These are phyloP conservation scores for Nomada ruficornis DNA, from an alignment of 2,888 invertebrate genomes.

Conservation along the genomic window DNA sequence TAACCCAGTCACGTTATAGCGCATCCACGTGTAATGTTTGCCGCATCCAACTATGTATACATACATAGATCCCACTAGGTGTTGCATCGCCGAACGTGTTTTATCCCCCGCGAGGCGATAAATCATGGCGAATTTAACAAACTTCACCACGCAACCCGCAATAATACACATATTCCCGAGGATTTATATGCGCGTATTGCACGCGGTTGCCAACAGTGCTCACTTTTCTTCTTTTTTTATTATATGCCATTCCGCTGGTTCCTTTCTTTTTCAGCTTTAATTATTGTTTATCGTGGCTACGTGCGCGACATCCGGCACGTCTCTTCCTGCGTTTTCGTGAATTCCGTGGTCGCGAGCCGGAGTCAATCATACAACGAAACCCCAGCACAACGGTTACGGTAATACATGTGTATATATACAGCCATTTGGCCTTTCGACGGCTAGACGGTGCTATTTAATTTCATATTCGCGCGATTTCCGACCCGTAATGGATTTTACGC, in stretches of 20 bases:
- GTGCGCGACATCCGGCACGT: slow-evolving; percentile 20
- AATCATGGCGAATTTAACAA: slow-evolving; percentile 68
- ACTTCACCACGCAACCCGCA: slow-evolving; percentile 56
- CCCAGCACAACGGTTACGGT: slow-evolving; percentile 2
- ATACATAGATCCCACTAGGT: slow-evolving; percentile 12
- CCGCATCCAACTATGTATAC: not conserved
- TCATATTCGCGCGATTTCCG: slow-evolving; percentile 31
- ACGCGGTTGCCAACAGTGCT: slow-evolving; percentile 15
- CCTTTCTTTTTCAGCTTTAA: slow-evolving; percentile 43
- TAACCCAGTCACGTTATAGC: slow-evolving; percentile 35
- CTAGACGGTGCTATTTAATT: slow-evolving; percentile 30
- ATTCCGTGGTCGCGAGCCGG: not conserved
- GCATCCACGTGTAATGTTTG: slow-evolving; percentile 40
- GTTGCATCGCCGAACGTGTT: slow-evolving; percentile 67
- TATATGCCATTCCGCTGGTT: slow-evolving; percentile 4
- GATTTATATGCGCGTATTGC: slow-evolving; percentile 62
- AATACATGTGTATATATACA: not conserved
- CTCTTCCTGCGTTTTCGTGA: not conserved
- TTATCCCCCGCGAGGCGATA: slow-evolving; percentile 64
- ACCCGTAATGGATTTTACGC: not conserved
- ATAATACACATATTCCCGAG: slow-evolving; percentile 68
- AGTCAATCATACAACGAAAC: slow-evolving; percentile 49
- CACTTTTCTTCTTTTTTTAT: slow-evolving; percentile 33
- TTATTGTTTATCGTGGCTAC: slow-evolving; percentile 65
- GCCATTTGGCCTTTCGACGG: slow-evolving; percentile 18